phyloP scores from a whole-genome alignment of 2,888 invertebrate species.

The Phortica magna region DNA sequence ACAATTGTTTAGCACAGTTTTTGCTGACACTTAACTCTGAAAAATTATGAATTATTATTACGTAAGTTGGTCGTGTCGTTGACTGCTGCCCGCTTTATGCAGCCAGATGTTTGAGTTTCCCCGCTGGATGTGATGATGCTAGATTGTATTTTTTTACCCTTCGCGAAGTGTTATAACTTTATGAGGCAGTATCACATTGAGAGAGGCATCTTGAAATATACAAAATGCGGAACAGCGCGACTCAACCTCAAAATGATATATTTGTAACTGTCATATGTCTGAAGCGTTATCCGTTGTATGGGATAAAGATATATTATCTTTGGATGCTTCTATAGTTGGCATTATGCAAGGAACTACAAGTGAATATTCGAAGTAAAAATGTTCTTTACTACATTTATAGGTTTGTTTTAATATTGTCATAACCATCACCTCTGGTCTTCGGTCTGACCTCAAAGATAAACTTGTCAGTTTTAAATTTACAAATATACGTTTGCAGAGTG shows the following conservation, averaged over 20 bases:
- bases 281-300: no score
- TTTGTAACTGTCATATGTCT: background rate
- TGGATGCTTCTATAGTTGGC: background rate
- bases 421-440: no score
- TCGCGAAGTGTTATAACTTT: no score
- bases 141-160: background rate
- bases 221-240: background rate
- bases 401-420: no score
- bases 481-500: no score
- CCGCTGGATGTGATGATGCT: conserved; percentile 25
- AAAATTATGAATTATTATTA: conserved; percentile 73
- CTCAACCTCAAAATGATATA: no score
- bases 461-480: no score
- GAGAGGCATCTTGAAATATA: background rate
- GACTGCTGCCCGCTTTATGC: background rate
- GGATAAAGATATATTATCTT: background rate
- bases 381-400: no score
- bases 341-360: no score
- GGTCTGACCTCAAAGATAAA: no score
- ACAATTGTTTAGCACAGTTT: conserved; percentile 61
- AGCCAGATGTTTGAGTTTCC: conserved; percentile 40
- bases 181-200: no score
- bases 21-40: conserved; percentile 69
- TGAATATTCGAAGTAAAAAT: no score
- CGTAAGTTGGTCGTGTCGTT: conserved; percentile 43